Percentiles rank a stretch among this genome's conserved stretches.
Evolutionary conservation across 30 jellyfish, hydroid and myxozoan species (phyloP).

Genomic region (Sanderia malayensis): DNA sequence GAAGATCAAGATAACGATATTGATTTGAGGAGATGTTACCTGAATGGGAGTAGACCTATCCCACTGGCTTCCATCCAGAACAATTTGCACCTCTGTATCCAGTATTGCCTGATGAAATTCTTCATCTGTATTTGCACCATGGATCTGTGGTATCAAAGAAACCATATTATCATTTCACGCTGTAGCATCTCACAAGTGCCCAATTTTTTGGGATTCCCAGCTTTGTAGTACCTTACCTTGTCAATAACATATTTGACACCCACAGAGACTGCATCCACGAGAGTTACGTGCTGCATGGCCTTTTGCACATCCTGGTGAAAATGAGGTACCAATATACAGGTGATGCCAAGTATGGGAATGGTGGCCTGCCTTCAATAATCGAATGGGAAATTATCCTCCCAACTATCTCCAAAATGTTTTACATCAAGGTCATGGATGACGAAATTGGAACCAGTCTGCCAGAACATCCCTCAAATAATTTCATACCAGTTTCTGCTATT

Average conservation of each 20-base stretch:
- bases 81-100: neutral
- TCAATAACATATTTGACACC: neutral
- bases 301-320: neutral
- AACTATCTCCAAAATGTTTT: neutral
- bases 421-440: neutral
- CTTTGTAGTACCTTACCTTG: neutral
- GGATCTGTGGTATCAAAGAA: neutral
- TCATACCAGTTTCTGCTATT: neutral
- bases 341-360: neutral
- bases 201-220: neutral
- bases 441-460: neutral
- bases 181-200: neutral
- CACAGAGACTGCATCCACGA: neutral
- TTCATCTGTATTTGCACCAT: neutral
- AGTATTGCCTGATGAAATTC: neutral
- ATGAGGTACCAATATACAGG: neutral
- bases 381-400: neutral
- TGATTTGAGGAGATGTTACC: too few species aligned
- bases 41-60: neutral
- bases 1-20: too few species aligned
- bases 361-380: neutral
- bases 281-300: neutral
- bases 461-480: neutral
- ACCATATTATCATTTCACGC: too few species aligned
- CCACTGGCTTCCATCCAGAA: neutral